phyloP scores from a whole-genome alignment of 2,888 invertebrate genomes.

The Bedellia somnulentella region DNA sequence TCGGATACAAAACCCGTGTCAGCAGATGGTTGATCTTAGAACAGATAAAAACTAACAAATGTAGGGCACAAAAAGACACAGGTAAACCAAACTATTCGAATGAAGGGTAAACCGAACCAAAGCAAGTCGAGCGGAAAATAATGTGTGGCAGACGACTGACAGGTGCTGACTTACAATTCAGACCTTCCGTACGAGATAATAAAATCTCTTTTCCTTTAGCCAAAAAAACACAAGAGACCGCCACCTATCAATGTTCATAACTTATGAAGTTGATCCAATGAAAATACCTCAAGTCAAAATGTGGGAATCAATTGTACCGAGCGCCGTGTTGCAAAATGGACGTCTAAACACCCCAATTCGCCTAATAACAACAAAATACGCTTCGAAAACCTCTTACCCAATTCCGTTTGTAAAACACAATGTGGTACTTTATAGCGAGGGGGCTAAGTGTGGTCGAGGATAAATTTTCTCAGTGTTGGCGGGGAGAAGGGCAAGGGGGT shows the following conservation, averaged over 20 bases:
- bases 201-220: background rate
- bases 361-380: constrained; percentile 5
- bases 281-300: too few relatives aligned
- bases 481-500: constrained; percentile 9
- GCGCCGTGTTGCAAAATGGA: too few relatives aligned
- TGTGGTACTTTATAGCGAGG: constrained; percentile 5
- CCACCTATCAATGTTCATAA: too few relatives aligned
- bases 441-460: constrained; percentile 8
- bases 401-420: constrained; percentile 6
- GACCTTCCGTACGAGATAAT: background rate
- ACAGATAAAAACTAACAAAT: too few relatives aligned
- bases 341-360: constrained; percentile 1
- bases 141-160: background rate
- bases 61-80: constrained; percentile 29
- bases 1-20: too few relatives aligned
- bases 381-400: constrained; percentile 4
- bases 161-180: background rate
- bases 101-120: constrained; percentile 31
- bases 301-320: too few relatives aligned
- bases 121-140: constrained; percentile 6
- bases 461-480: constrained; percentile 20
- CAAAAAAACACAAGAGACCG: too few relatives aligned
- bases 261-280: too few relatives aligned
- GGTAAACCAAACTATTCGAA: constrained; percentile 21
- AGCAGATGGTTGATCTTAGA: too few relatives aligned